Base-by-base conservation (phyloP, 2,797 vertebrate species). In the Periparus ater region DNA sequence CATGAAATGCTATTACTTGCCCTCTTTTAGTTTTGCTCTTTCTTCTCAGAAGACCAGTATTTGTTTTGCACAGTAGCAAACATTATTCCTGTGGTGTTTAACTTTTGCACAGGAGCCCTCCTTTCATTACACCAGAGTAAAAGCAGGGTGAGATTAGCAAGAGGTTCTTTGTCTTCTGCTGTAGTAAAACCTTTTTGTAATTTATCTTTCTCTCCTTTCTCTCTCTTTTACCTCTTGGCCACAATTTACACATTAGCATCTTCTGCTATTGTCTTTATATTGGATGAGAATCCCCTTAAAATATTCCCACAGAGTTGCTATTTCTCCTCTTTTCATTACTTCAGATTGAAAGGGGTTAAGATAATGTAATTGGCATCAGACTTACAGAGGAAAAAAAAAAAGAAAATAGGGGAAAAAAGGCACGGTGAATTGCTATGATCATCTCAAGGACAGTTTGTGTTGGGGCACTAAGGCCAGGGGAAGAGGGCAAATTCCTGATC, bases 21-120 rank as follows among this genome's bases (percentile, higher is more conserved):
- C 80, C 91, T 96, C 86, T 94, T 94, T 60, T 55, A 92, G 82
- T 96, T 97, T 94, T 83, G 57, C 47, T 93, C 92, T 96, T 96
- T 95, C 95, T 96, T 93, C 85, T 94, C 57, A 94, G 89, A 77
- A 95, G 90, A 93, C 95, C 95, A 94, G 71, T 96, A 84, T 96
- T 97, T 85, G 85, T 96, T 97, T 94, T 87, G 85, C 47, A 54
- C n/a, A 79, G 89, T 27, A 68, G 62, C 54, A 94, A 93, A 88
- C 73, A 84, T 83, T 95, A 79, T 90, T 79, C 70, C 50, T 66
- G 42, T 51, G 57, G 71, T 70, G 81, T 94, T 97, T 88, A 85
- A 93, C 82, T 97, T 93, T 48, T 66, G 61, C 81, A 87, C 83
- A n/a, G 25, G 47, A 94, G 72, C 36, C 47, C 26, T 93, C 29